phyloP scores from a whole-genome alignment of 2,888 invertebrate species.

The Pterobdella sp. region DNA sequence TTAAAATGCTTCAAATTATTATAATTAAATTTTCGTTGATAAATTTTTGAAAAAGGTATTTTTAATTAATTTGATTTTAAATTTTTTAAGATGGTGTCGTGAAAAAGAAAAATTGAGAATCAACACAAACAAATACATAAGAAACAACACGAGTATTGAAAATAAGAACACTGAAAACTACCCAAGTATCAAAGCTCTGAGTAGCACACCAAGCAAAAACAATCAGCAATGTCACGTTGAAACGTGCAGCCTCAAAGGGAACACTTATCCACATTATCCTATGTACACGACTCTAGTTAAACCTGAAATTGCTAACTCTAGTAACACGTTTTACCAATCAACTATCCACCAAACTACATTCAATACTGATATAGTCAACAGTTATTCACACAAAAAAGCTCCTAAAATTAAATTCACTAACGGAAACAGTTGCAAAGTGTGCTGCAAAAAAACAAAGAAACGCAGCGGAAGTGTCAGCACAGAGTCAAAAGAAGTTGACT shows the following conservation, averaged over 20 bases:
- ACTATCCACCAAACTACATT: neutral
- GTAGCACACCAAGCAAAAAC: neutral
- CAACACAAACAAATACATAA: neutral
- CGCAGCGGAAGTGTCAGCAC: neutral
- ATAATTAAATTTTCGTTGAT: too few relatives aligned
- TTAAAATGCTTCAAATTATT: too few relatives aligned
- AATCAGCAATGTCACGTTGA: constrained; percentile 3
- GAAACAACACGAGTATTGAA: neutral
- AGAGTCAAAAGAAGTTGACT: neutral
- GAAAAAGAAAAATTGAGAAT: too few relatives aligned
- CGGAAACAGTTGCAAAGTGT: constrained; percentile 2
- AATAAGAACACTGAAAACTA: neutral
- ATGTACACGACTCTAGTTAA: constrained; percentile 1
- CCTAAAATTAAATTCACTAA: neutral
- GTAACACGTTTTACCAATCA: neutral
- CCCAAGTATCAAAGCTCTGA: neutral
- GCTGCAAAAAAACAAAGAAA: neutral
- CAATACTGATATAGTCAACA: neutral
- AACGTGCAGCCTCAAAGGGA: neutral
- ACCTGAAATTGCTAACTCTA: neutral
- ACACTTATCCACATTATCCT: neutral
- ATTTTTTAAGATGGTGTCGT: too few relatives aligned
- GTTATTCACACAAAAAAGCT: neutral
- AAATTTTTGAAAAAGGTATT: too few relatives aligned
- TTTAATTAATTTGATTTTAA: too few relatives aligned